These are phyloP conservation scores for Tetragonisca angustula DNA, from an alignment of 2,888 invertebrate genomes.

Conservation along the genomic window DNA sequence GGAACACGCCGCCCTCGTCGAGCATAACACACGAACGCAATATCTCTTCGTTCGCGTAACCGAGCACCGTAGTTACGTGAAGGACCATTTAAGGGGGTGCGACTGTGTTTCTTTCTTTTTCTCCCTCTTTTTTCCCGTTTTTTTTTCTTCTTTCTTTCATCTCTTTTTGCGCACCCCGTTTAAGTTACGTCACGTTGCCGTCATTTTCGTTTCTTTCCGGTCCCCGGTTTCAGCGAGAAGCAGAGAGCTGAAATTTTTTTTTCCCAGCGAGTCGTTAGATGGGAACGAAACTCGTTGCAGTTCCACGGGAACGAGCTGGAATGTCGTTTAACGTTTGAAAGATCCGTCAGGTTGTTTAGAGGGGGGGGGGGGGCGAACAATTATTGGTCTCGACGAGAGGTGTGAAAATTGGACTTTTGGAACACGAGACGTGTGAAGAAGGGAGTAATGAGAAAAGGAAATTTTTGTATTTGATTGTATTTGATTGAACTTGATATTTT, in stretches of 20 bases:
- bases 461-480: too few species aligned
- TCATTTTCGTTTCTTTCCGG: neutral
- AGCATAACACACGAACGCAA: conserved; percentile 60
- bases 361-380: neutral
- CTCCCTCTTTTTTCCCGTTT: too few species aligned
- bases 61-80: conserved; percentile 9
- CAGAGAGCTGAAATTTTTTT: neutral
- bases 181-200: neutral
- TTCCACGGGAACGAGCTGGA: neutral
- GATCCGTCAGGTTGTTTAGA: neutral
- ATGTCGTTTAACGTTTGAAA: neutral
- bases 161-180: neutral
- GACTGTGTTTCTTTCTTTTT: conserved; percentile 1
- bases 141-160: too few species aligned
- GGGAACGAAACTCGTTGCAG: neutral
- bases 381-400: neutral
- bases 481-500: too few species aligned
- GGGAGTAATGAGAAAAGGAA: too few species aligned
- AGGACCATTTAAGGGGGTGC: conserved; percentile 23
- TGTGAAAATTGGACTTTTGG: too few species aligned
- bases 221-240: neutral
- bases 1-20: conserved; percentile 65
- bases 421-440: too few species aligned
- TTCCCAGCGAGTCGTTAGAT: neutral
- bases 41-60: conserved; percentile 32